Conservation (phyloP, 2,888 invertebrate species). For the Harmothoe impar region DNA sequence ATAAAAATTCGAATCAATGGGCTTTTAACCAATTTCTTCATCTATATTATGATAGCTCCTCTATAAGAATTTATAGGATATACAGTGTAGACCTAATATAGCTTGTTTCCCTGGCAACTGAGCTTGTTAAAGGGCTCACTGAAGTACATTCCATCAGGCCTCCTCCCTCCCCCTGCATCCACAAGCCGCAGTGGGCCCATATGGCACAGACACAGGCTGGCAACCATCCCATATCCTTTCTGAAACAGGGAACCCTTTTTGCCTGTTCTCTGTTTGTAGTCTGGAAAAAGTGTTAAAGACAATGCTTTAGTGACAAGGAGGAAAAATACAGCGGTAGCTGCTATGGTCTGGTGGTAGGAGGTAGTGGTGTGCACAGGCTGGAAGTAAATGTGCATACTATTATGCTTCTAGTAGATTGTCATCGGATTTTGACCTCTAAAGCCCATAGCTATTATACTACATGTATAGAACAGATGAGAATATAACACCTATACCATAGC, state of each 20-base stretch:
- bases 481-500: too few relatives aligned
- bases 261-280: background rate
- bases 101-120: conserved; percentile 1
- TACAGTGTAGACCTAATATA: background rate
- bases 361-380: too few relatives aligned
- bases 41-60: background rate
- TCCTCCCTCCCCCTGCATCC: background rate
- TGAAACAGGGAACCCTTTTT: background rate
- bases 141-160: conserved; percentile 19
- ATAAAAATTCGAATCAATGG: too few relatives aligned
- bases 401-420: too few relatives aligned
- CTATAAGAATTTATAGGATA: too few relatives aligned
- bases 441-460: too few relatives aligned
- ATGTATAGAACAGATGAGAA: too few relatives aligned
- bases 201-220: conserved; percentile 22
- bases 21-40: background rate
- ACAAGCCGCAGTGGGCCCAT: conserved; percentile 18
- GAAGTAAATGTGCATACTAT: too few relatives aligned
- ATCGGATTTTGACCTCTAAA: too few relatives aligned
- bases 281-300: background rate
- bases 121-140: background rate
- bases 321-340: too few relatives aligned
- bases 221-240: background rate
- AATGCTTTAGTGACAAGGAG: background rate
- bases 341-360: too few relatives aligned